Evolutionary conservation across 2,113 vertebrate genomes (phyloP).

Genomic region (Electrona antarctica): DNA sequence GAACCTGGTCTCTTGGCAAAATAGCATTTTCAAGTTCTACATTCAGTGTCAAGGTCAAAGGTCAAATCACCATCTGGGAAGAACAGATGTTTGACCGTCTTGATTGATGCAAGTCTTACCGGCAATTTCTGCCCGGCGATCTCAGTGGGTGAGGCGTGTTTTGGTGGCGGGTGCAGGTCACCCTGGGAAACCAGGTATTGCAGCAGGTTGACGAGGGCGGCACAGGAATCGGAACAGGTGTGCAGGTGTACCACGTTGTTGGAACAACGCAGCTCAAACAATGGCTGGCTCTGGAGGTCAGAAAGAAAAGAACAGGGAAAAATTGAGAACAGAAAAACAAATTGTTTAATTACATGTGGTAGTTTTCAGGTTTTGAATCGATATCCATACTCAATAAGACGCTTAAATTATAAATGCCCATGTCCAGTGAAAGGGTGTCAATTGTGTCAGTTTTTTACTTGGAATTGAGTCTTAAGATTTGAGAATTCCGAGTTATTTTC

Average conservation of each 20-base stretch:
- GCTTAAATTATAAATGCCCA: too few species aligned
- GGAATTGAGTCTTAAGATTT: too few species aligned
- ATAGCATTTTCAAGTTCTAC: neutral
- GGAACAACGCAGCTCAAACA: slow-evolving; percentile 92
- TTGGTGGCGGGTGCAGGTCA: slow-evolving; percentile 86
- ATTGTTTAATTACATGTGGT: too few species aligned
- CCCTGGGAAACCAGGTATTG: slow-evolving; percentile 87
- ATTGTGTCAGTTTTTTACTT: too few species aligned
- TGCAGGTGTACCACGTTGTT: slow-evolving; percentile 90
- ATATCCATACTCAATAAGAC: too few species aligned
- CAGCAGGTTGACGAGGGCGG: slow-evolving; percentile 86
- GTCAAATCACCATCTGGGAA: neutral
- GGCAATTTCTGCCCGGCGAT: slow-evolving; percentile 91
- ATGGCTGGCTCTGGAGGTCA: slow-evolving; percentile 82
- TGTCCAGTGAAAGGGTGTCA: too few species aligned
- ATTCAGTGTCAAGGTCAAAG: neutral
- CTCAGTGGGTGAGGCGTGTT: slow-evolving; percentile 86
- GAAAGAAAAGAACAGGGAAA: neutral
- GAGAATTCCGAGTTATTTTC: too few species aligned
- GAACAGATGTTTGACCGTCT: neutral
- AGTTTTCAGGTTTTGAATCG: too few species aligned
- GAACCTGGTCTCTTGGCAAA: neutral
- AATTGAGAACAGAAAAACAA: fast-evolving
- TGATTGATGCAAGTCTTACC: slow-evolving; percentile 62
- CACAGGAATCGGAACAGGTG: slow-evolving; percentile 91